Percentiles rank a stretch among this genome's conserved stretches.
phyloP scores from a whole-genome alignment of 2,797 vertebrate species.

The Oreochromis mossambicus region DNA sequence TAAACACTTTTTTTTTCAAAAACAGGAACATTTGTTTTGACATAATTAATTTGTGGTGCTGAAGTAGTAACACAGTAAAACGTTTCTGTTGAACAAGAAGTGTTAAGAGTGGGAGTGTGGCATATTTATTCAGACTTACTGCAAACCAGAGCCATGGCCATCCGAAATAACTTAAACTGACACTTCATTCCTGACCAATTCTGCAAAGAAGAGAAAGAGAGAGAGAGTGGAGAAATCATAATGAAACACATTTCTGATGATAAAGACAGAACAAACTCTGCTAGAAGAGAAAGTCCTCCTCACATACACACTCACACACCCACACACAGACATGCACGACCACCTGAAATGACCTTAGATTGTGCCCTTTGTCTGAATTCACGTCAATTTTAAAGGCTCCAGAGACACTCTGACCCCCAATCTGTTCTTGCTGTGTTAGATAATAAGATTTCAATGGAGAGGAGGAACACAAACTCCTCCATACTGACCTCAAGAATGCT shows the following conservation, averaged over 20 bases:
- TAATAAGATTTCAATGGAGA: conserved; percentile 42
- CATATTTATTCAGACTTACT: conserved; percentile 82
- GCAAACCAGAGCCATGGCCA: conserved; percentile 96
- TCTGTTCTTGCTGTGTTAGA: conserved; percentile 19
- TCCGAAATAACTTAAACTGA: conserved; percentile 95
- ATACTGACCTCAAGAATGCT: conserved; percentile 8
- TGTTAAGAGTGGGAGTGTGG: background rate
- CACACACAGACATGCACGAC: background rate
- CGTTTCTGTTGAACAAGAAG: background rate
- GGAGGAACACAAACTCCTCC: conserved; percentile 8
- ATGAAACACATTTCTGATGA: background rate
- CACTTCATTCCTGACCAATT: conserved; percentile 99
- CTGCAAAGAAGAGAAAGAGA: conserved; percentile 65
- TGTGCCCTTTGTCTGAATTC: conserved; percentile 25
- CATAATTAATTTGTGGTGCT: background rate
- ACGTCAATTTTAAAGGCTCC: conserved; percentile 27
- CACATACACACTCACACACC: background rate
- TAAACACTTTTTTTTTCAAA: background rate
- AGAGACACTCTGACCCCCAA: conserved; percentile 23
- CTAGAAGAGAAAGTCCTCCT: conserved; percentile 5
- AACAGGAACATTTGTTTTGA: background rate
- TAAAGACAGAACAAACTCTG: conserved; percentile 1
- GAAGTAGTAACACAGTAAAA: background rate
- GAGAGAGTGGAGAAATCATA: background rate
- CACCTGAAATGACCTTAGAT: conserved; percentile 16